These are phyloP conservation scores for Tethya wilhelma DNA, from an alignment of 37 sponge, comb jelly and placozoan species.

Conservation along the genomic window DNA sequence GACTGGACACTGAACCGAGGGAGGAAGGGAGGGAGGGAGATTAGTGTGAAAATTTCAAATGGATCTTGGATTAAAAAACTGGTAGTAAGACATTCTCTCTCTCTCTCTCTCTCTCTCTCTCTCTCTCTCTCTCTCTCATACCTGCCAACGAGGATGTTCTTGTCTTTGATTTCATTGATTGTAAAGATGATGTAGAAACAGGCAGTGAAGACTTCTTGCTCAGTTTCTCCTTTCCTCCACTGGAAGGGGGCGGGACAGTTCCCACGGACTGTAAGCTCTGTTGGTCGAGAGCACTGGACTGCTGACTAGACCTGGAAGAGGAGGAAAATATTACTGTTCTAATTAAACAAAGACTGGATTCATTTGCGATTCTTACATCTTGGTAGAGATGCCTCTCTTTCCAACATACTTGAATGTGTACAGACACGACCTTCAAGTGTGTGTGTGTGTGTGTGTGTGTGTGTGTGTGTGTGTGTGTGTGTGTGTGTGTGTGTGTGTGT, in stretches of 20 bases:
- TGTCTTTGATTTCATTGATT: too few species aligned
- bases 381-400: too few species aligned
- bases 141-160: too few species aligned
- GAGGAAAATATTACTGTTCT: too few species aligned
- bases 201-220: background rate
- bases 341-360: too few species aligned
- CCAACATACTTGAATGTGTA: conserved; percentile 64
- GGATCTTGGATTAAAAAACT: too few species aligned
- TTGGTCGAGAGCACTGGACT: background rate
- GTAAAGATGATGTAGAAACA: background rate
- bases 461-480: background rate
- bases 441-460: too few species aligned
- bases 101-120: too few species aligned
- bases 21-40: background rate
- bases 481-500: background rate
- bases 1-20: background rate
- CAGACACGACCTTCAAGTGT: conserved; percentile 42
- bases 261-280: background rate
- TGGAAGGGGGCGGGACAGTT: background rate
- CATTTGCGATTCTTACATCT: too few species aligned
- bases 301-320: too few species aligned
- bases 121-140: too few species aligned
- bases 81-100: too few species aligned
- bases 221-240: background rate
- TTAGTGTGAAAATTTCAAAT: background rate